Conservation (phyloP, 2,888 invertebrate genomes). For the Cyaniris semiargus region DNA sequence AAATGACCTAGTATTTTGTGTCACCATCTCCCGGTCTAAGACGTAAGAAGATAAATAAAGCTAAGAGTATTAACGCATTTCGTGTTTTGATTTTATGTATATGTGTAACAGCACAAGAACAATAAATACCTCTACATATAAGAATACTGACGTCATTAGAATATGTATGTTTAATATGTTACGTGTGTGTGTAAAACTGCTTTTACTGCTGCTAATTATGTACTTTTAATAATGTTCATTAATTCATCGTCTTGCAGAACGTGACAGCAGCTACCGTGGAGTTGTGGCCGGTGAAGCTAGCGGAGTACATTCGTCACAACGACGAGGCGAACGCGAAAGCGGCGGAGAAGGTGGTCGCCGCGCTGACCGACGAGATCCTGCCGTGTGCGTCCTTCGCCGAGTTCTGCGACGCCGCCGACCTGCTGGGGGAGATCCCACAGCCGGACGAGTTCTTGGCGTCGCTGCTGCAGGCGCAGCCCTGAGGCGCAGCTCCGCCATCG, state of each 20-base stretch:
- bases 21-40: too few species aligned
- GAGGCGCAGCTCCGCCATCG: conserved; percentile 50
- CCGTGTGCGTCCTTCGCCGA: conserved; percentile 94
- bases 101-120: too few species aligned
- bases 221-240: too few species aligned
- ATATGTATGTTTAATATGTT: too few species aligned
- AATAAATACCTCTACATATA: too few species aligned
- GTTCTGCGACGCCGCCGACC: conserved; percentile 95
- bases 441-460: conserved; percentile 77
- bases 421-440: conserved; percentile 84
- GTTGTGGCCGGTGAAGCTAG: conserved; percentile 93
- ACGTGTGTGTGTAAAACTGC: too few species aligned
- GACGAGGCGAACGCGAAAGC: conserved; percentile 94
- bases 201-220: too few species aligned
- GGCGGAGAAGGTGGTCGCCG: conserved; percentile 89
- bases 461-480: conserved; percentile 63
- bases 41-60: too few species aligned
- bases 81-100: too few species aligned
- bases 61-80: too few species aligned
- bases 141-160: too few species aligned
- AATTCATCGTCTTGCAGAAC: conserved; percentile 69
- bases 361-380: conserved; percentile 92
- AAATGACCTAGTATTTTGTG: too few species aligned
- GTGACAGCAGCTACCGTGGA: conserved; percentile 86
- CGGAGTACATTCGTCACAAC: conserved; percentile 96